A percentile compares a stretch with the other conserved stretches of the same genome.
Conservation (phyloP, 2,888 invertebrate genomes). For the Drosophila formosana region DNA sequence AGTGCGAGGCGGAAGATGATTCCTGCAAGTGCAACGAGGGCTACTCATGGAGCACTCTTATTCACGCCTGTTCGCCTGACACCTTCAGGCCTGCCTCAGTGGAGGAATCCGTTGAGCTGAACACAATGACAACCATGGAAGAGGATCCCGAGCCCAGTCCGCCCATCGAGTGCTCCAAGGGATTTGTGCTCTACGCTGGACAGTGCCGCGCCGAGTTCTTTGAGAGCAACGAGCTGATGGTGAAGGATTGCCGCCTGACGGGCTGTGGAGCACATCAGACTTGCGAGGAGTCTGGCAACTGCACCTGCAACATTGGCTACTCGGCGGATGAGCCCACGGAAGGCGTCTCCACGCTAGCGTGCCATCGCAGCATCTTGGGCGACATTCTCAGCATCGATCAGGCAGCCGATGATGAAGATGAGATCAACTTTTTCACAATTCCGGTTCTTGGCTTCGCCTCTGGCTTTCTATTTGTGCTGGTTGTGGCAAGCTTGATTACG, state of each 20-base stretch:
- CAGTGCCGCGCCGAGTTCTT: slow-evolving; percentile 71
- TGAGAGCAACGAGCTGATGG: slow-evolving; percentile 58
- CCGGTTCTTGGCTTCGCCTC: slow-evolving; percentile 65
- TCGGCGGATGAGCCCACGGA: slow-evolving; percentile 21
- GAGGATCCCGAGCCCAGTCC: neutral
- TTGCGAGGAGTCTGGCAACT: slow-evolving; percentile 52
- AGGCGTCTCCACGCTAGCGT: slow-evolving; percentile 21
- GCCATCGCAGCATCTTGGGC: slow-evolving; percentile 53
- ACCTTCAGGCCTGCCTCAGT: slow-evolving; percentile 1
- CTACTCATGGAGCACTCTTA: slow-evolving; percentile 46
- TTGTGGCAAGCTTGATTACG: slow-evolving; percentile 47
- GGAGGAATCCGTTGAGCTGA: slow-evolving; percentile 16
- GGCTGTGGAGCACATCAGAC: slow-evolving; percentile 61
- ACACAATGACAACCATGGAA: neutral
- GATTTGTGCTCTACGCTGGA: slow-evolving; percentile 65
- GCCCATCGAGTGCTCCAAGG: slow-evolving; percentile 53
- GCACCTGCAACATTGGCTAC: slow-evolving; percentile 60
- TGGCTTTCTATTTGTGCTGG: slow-evolving; percentile 50
- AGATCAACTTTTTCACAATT: slow-evolving; percentile 61
- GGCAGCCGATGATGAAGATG: slow-evolving; percentile 60
- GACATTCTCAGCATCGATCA: slow-evolving; percentile 58
- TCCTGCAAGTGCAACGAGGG: slow-evolving; percentile 65
- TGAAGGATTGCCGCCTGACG: slow-evolving; percentile 36
- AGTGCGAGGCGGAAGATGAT: slow-evolving; percentile 54
- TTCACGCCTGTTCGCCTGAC: slow-evolving; percentile 43